A percentile compares a stretch with the other conserved stretches of the same genome.
These are phyloP conservation scores for Drosophila dunni DNA, from an alignment of 1,140 invertebrate species.

Conservation along the genomic window DNA sequence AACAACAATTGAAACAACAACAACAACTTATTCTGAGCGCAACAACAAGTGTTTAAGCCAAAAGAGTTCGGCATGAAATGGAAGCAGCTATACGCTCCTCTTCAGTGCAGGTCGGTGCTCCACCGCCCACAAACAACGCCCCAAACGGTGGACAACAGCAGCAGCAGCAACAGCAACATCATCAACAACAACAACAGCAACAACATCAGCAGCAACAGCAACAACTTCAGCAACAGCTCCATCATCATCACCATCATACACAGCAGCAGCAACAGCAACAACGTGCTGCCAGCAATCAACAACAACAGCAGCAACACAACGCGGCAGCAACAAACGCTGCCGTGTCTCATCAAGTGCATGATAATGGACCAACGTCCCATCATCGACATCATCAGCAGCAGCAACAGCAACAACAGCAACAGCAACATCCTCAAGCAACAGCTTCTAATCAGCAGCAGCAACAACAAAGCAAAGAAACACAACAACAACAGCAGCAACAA, in stretches of 20 bases:
- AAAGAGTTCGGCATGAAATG: constrained; percentile 85
- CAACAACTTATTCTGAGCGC: constrained; percentile 61
- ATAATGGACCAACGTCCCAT: constrained; percentile 83
- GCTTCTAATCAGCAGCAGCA: constrained; percentile 72
- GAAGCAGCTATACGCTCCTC: constrained; percentile 85
- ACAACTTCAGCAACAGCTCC: constrained; percentile 40
- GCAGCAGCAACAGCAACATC: constrained; percentile 62
- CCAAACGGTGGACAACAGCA: constrained; percentile 73
- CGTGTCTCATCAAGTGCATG: constrained; percentile 70
- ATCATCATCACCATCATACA: constrained; percentile 46
- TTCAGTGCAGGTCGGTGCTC: constrained; percentile 85
- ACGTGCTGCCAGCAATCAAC: constrained; percentile 68
- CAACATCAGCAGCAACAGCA: constrained; percentile 45
- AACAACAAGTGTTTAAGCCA: constrained; percentile 82
- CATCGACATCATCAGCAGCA: constrained; percentile 67
- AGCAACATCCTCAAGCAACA: constrained; percentile 59
- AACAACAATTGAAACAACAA: constrained; percentile 29
- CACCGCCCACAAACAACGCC: constrained; percentile 78
- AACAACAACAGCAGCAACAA: constrained; percentile 57
- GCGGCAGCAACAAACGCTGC: constrained; percentile 60
- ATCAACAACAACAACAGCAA: constrained; percentile 68
- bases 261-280: constrained; percentile 64
- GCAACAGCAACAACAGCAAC: constrained; percentile 50
- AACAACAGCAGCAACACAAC: constrained; percentile 49
- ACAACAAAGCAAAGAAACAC: constrained; percentile 60